phyloP scores from a whole-genome alignment of 2,797 vertebrate species.

The Cirrhinus molitorella region DNA sequence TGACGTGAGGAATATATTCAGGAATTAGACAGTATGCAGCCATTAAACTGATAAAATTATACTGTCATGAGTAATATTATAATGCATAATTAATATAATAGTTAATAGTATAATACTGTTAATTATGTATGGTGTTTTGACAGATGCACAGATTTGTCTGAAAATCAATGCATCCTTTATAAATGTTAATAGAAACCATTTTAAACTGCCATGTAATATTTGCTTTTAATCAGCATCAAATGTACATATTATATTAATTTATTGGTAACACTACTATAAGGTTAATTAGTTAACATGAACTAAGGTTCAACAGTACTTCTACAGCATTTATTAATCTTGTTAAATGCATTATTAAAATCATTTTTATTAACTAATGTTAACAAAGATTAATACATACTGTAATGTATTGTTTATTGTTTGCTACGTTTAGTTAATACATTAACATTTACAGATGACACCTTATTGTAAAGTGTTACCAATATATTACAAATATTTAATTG shows the following conservation, averaged over 20 bases:
- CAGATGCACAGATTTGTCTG: not conserved
- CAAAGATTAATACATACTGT: too few relatives aligned
- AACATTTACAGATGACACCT: too few relatives aligned
- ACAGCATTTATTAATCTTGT: too few relatives aligned
- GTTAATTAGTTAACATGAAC: too few relatives aligned
- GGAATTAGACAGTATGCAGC: not conserved
- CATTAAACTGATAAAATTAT: not conserved
- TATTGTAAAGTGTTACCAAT: too few relatives aligned
- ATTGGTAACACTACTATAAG: too few relatives aligned
- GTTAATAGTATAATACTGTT: not conserved
- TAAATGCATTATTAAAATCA: too few relatives aligned
- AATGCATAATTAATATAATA: not conserved
- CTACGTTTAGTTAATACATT: too few relatives aligned
- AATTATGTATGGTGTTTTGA: constrained; percentile 16
- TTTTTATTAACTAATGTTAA: too few relatives aligned
- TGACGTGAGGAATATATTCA: not conserved
- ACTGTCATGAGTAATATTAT: not conserved
- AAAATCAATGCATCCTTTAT: not conserved
- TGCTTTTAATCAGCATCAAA: not conserved
- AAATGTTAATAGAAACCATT: not conserved
- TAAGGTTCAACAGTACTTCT: too few relatives aligned
- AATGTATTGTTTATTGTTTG: too few relatives aligned
- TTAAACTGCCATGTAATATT: not conserved
- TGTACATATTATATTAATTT: not conserved
- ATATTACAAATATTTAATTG: not conserved